Conservation (phyloP, 1,140 invertebrate species). For the Aphidius ervi region DNA sequence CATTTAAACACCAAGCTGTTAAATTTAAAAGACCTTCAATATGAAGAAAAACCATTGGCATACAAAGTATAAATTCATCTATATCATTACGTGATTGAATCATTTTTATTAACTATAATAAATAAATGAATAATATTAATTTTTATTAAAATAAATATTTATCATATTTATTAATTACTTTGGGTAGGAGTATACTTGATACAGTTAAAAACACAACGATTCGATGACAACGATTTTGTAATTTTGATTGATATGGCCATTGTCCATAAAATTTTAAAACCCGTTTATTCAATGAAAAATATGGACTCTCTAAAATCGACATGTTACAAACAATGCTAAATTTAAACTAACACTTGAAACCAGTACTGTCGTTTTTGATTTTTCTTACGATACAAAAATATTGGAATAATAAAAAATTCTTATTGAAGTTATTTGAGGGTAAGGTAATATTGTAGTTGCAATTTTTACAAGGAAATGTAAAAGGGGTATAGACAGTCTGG, state of each 20-base stretch:
- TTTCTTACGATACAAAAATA: too few relatives aligned
- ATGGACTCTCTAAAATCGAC: constrained; percentile 4
- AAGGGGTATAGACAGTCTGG: too few relatives aligned
- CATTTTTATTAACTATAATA: constrained; percentile 11
- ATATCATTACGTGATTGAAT: constrained; percentile 15
- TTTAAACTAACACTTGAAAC: too few relatives aligned
- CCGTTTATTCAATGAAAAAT: constrained; percentile 2
- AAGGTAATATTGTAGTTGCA: too few relatives aligned
- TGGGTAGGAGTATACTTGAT: constrained; percentile 7
- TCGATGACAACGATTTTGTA: neutral
- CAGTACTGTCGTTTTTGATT: too few relatives aligned
- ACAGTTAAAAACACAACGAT: neutral
- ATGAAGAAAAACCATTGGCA: constrained; percentile 8
- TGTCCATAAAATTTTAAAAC: constrained; percentile 8
- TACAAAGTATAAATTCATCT: constrained; percentile 10
- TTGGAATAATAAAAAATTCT: too few relatives aligned
- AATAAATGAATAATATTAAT: neutral
- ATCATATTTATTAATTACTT: constrained; percentile 14
- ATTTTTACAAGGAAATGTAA: too few relatives aligned
- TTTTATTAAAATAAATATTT: too few relatives aligned
- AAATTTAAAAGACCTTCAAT: constrained; percentile 3
- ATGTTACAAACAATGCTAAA: neutral
- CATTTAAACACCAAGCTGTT: constrained; percentile 17
- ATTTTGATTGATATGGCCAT: constrained; percentile 14
- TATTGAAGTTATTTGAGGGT: too few relatives aligned